Base-by-base conservation (phyloP, 2,113 vertebrate species). In the Urocitellus parryii region DNA sequence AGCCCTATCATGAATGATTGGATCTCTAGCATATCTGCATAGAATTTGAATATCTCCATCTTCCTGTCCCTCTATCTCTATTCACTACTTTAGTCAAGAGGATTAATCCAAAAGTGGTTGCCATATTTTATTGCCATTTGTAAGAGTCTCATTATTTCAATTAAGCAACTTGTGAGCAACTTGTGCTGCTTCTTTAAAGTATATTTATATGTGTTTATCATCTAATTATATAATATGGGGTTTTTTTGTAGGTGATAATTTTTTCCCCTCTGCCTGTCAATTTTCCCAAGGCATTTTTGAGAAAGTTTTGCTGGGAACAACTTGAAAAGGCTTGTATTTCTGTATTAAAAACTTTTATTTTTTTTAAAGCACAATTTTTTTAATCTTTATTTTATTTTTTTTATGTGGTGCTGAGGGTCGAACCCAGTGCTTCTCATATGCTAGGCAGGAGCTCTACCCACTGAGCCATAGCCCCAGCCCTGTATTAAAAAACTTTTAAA, bases 31-130 rank as follows among this genome's bases (percentile, higher is more conserved):
- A 82, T 88, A 88, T 97, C 88, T 97, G 95, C 92, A 96, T 97
- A 97, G 94, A 98, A 98, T 86, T 96, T 91, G 63, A 98, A 94
- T 97, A 97, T 98, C 97, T 96, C 96, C 90, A 34, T 7, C 92
- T 98, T 98, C 81, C 96, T 98, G 92, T 97, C 92, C 93, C 92
- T 98, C 34, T 61, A 25, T 96, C 95, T 94, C 87, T 98, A 96
- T 92, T 98, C 83, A 88, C 87, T 97, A 97, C 96, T 97, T 98
- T 95, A 96, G 94, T 98, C 95, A 97, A 96, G 82, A 81, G 90
- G 95, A 97, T 98, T 98, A 93, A 97, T 85, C 37, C 51, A 93
- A 97, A 11, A 82, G 70, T 82, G 82, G 13, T 65, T 51, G 14
- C 24, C 53, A 76, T 48, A 87, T 97, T 97, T 98, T 97, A 90